Conservation (phyloP, 2,113 vertebrate species). For the Isichthys henryi region DNA sequence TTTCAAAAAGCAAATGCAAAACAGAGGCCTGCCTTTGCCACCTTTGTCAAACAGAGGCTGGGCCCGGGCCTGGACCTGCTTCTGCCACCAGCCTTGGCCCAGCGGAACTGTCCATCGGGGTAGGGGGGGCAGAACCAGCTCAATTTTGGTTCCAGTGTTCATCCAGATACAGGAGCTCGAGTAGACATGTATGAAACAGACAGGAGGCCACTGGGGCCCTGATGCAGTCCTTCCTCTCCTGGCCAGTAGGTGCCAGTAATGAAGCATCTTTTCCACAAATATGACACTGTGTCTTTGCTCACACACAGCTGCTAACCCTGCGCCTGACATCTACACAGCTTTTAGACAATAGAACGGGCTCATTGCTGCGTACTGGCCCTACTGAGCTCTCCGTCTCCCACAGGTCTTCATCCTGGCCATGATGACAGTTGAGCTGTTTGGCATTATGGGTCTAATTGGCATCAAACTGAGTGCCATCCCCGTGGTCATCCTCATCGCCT, state of each 20-base stretch:
- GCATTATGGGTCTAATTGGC: conserved; percentile 97
- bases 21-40: no score
- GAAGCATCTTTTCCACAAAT: conserved; percentile 54
- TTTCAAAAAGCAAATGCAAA: conserved; percentile 62
- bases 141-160: neutral
- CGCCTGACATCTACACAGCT: neutral
- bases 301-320: neutral
- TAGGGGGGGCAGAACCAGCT: neutral
- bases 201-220: conserved; percentile 19
- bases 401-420: conserved; percentile 90
- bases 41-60: conserved; percentile 58
- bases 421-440: conserved; percentile 96
- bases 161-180: neutral
- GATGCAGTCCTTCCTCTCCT: conserved; percentile 34
- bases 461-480: conserved; percentile 96
- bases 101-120: conserved; percentile 63
- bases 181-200: conserved; percentile 8
- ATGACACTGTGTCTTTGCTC: conserved; percentile 42
- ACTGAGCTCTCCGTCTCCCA: neutral
- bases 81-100: conserved; percentile 63
- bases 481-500: conserved; percentile 93
- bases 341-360: conserved; percentile 17
- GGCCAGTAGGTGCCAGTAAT: conserved; percentile 45
- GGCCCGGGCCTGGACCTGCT: conserved; percentile 53
- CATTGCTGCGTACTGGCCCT: neutral